Conservation (phyloP, 2,797 vertebrate species). For the Gobionotothen gibberifrons region DNA sequence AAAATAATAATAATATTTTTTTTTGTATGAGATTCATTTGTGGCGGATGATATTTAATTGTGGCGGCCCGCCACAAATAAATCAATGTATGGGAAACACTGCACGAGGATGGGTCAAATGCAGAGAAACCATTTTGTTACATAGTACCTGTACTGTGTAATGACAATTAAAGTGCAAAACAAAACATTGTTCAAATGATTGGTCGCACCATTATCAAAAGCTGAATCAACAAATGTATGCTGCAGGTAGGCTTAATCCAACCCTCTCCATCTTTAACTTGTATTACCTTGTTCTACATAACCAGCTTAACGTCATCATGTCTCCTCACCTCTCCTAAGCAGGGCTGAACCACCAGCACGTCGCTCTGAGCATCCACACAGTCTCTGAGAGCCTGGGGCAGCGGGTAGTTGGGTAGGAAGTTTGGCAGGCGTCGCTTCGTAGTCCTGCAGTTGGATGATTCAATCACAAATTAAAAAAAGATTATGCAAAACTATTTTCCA, state of each 20-base stretch:
- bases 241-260: background rate
- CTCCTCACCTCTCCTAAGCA: slow-evolving; percentile 88
- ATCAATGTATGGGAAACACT: too few relatives aligned
- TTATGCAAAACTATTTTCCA: background rate
- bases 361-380: slow-evolving; percentile 86
- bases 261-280: background rate
- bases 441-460: slow-evolving; percentile 69
- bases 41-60: too few relatives aligned
- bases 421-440: slow-evolving; percentile 84
- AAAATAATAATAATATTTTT: too few relatives aligned
- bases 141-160: too few relatives aligned
- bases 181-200: too few relatives aligned
- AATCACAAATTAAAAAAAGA: too few relatives aligned
- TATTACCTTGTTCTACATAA: background rate
- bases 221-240: background rate
- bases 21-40: too few relatives aligned
- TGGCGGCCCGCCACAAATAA: too few relatives aligned
- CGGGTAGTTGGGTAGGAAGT: slow-evolving; percentile 86
- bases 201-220: background rate
- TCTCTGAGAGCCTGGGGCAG: slow-evolving; percentile 88
- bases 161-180: too few relatives aligned
- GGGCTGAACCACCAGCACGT: slow-evolving; percentile 89
- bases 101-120: too few relatives aligned
- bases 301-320: background rate
- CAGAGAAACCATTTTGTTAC: too few relatives aligned